These are phyloP conservation scores for Ifrita kowaldi DNA, from an alignment of 2,113 vertebrate genomes.

Conservation along the genomic window DNA sequence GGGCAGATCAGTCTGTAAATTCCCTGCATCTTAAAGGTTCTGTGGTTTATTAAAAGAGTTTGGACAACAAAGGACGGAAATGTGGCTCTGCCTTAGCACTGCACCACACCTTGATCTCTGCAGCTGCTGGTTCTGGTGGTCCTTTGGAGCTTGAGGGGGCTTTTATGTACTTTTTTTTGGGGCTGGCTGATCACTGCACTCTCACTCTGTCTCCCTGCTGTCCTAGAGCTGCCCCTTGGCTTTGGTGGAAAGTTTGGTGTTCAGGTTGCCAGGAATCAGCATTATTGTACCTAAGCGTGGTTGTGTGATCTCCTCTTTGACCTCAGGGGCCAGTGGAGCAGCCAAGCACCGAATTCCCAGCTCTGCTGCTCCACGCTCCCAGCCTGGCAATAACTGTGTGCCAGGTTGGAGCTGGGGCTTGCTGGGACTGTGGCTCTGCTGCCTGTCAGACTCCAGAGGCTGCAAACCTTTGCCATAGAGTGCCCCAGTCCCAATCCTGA, in stretches of 20 bases:
- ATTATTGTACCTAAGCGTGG: background rate
- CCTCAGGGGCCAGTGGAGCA: background rate
- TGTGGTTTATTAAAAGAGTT: background rate
- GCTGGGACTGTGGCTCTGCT: background rate
- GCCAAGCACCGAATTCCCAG: background rate
- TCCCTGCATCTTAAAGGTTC: background rate
- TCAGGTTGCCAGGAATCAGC: background rate
- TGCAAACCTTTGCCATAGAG: background rate
- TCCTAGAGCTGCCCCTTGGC: background rate
- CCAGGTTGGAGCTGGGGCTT: background rate
- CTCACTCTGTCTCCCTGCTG: background rate
- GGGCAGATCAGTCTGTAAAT: background rate
- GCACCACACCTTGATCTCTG: background rate
- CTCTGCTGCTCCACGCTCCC: background rate
- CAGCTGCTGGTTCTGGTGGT: background rate
- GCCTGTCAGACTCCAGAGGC: background rate
- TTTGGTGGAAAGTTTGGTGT: background rate
- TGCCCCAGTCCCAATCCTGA: background rate
- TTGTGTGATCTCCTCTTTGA: no score
- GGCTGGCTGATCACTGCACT: background rate
- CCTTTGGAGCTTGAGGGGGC: background rate
- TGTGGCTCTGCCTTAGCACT: background rate
- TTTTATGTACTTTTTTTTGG: background rate
- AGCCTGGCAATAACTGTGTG: background rate
- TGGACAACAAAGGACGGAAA: background rate